Percentiles rank a stretch among this genome's conserved stretches.
Evolutionary conservation across 2,113 vertebrate species (phyloP).

Genomic region (Caloenas nicobarica): DNA sequence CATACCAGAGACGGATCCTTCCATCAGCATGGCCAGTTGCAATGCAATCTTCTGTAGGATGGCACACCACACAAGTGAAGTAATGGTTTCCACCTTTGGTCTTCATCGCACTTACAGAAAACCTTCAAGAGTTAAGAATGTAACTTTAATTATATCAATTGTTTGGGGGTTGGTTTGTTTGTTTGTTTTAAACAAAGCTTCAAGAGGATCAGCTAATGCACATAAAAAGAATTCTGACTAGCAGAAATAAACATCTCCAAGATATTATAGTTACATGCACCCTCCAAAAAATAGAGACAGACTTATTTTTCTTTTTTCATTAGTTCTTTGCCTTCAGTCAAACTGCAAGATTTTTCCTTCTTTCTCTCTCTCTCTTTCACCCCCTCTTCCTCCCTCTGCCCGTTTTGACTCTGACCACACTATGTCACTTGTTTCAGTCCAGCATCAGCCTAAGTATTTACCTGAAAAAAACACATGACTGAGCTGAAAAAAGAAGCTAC

Average conservation of each 20-base stretch:
- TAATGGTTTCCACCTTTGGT: constrained; percentile 80
- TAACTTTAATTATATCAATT: background rate
- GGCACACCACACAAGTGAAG: constrained; percentile 87
- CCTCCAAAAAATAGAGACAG: background rate
- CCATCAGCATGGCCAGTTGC: constrained; percentile 92
- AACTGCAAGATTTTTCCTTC: background rate
- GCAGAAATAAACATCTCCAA: background rate
- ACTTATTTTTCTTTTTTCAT: background rate
- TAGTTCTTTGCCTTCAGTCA: background rate
- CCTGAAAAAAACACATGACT: background rate
- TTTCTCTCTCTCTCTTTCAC: background rate
- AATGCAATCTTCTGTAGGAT: constrained; percentile 92
- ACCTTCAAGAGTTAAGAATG: constrained; percentile 71
- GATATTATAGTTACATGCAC: background rate
- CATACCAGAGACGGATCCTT: constrained; percentile 94
- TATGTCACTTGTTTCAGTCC: background rate
- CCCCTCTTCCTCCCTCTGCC: no score
- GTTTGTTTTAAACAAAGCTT: background rate
- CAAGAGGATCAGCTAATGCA: background rate
- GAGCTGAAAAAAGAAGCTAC: background rate
- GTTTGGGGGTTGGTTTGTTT: background rate
- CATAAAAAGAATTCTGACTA: background rate
- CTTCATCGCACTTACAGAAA: constrained; percentile 77
- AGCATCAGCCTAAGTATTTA: background rate
- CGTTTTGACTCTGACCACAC: background rate